Conservation (phyloP, 2,797 vertebrate species). For the Picus viridis region DNA sequence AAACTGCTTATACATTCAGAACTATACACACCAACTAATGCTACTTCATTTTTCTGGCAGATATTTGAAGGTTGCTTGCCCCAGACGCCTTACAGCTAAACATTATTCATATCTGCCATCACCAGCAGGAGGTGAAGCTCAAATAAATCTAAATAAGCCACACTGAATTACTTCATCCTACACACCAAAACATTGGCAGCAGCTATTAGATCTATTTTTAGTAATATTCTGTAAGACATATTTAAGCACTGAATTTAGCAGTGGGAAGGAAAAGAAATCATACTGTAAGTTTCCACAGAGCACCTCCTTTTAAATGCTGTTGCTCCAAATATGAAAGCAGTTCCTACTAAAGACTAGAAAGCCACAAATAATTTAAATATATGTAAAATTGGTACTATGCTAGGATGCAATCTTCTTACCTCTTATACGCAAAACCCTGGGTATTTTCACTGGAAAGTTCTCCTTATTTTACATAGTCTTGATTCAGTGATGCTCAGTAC, state of each 20-base stretch:
- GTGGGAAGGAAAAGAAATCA: background rate
- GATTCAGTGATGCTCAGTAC: background rate
- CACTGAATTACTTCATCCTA: background rate
- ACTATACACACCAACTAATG: background rate
- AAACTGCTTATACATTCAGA: background rate
- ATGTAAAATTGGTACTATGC: background rate
- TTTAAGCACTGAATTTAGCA: conserved; percentile 9
- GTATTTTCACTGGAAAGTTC: background rate
- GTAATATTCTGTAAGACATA: background rate
- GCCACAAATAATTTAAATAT: background rate
- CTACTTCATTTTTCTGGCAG: background rate
- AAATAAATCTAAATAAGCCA: background rate
- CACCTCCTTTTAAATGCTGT: background rate
- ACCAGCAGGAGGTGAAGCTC: background rate
- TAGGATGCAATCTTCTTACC: background rate
- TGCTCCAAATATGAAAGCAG: background rate
- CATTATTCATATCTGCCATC: background rate
- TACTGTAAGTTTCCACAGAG: background rate
- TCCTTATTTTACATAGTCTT: background rate
- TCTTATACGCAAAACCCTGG: background rate
- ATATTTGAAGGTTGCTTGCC: background rate
- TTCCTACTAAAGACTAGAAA: conserved; percentile 3
- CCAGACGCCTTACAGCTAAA: background rate
- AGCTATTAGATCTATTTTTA: background rate
- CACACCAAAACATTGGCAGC: background rate